Percentiles rank a stretch among this genome's conserved stretches.
Conservation (phyloP, 2,888 invertebrate genomes). For the Electrophaes corylata region DNA sequence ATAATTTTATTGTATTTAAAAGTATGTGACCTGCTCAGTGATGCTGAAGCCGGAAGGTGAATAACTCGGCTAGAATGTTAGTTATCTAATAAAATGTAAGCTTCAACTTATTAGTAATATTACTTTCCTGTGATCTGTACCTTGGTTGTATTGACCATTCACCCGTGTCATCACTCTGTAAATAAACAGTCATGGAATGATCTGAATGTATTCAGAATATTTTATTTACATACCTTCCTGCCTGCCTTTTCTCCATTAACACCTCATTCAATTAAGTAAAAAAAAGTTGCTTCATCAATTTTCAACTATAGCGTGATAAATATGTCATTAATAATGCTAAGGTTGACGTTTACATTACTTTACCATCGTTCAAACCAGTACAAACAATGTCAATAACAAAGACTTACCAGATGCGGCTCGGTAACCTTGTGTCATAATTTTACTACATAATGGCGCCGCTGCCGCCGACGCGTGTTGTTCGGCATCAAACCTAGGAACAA, state of each 20-base stretch:
- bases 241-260: neutral
- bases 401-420: neutral
- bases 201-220: slow-evolving; percentile 73
- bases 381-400: neutral
- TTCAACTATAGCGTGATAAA: neutral
- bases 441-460: slow-evolving; percentile 35
- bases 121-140: slow-evolving; percentile 73
- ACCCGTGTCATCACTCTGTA: slow-evolving; percentile 74
- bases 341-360: neutral
- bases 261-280: neutral
- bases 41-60: slow-evolving; percentile 8
- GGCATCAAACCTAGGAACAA: slow-evolving; percentile 37
- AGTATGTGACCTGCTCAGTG: slow-evolving; percentile 33
- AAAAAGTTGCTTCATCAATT: no score
- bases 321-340: neutral
- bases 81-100: slow-evolving; percentile 53
- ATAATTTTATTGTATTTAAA: slow-evolving; percentile 62
- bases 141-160: slow-evolving; percentile 69
- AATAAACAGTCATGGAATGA: slow-evolving; percentile 82
- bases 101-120: slow-evolving; percentile 50
- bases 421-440: slow-evolving; percentile 30
- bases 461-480: slow-evolving; percentile 35
- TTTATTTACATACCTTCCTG: slow-evolving; percentile 68
- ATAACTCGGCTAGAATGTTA: slow-evolving; percentile 31
- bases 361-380: neutral